A percentile compares a stretch with the other conserved stretches of the same genome.
phyloP scores from a whole-genome alignment of 2,113 vertebrate species.

The Sphaerodactylus townsendi region DNA sequence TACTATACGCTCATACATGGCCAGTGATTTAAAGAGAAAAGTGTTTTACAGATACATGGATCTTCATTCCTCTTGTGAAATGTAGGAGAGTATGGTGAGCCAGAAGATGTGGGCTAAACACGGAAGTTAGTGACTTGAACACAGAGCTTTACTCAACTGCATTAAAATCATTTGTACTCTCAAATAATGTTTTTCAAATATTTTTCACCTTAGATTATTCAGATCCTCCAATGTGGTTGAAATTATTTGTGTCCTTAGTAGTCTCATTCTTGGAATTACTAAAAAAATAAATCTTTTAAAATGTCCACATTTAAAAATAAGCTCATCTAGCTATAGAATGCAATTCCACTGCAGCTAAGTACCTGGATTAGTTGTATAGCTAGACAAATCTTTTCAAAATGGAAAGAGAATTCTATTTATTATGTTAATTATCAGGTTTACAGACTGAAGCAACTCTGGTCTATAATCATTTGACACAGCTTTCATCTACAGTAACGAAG shows the following conservation, averaged over 20 bases:
- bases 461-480: conserved; percentile 12
- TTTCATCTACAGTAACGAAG: conserved; percentile 5
- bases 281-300: background rate
- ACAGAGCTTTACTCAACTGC: no score
- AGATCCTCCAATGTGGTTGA: background rate
- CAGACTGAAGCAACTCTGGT: background rate
- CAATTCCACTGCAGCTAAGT: background rate
- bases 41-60: no score
- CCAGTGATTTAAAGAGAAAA: no score
- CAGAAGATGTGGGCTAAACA: no score
- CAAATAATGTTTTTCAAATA: no score
- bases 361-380: background rate
- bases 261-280: background rate
- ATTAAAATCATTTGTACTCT: no score
- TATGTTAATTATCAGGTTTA: conserved; percentile 9
- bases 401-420: background rate
- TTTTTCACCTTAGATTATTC: background rate
- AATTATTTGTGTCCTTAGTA: background rate
- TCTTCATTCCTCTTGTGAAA: no score
- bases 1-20: no score
- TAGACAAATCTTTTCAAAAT: background rate
- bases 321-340: background rate
- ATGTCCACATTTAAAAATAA: background rate
- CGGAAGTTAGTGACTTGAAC: no score
- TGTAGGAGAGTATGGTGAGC: no score